Evolutionary conservation across 2,113 vertebrate species (phyloP).

Genomic region (Greenwoodochromis staneri): DNA sequence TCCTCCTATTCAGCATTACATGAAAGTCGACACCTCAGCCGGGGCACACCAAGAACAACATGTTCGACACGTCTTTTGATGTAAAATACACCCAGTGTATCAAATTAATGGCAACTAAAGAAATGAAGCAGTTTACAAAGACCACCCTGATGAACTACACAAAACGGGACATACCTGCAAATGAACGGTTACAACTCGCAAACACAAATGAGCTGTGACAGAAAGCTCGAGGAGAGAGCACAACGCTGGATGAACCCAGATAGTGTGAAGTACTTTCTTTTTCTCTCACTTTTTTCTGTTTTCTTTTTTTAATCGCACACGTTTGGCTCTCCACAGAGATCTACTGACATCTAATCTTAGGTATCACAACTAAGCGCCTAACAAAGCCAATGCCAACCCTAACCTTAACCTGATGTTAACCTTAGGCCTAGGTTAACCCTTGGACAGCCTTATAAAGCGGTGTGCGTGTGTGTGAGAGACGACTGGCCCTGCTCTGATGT

Average conservation of each 20-base stretch:
- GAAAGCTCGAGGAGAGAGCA: not conserved
- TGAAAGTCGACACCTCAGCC: not conserved
- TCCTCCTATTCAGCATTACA: not conserved
- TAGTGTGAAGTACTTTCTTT: not conserved
- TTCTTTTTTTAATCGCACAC: not conserved
- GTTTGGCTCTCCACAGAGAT: not conserved
- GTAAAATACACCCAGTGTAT: not conserved
- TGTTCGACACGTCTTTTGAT: not conserved
- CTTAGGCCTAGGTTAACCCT: not conserved
- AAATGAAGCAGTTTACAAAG: not conserved
- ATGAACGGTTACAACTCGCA: not conserved
- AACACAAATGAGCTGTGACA: not conserved
- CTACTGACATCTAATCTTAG: not conserved
- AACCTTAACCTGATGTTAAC: not conserved
- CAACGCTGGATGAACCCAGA: not conserved
- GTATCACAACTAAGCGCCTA: not conserved
- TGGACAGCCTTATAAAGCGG: not conserved
- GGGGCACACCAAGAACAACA: not conserved
- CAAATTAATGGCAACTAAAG: not conserved
- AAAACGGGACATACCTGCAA: not conserved
- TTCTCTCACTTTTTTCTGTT: not conserved
- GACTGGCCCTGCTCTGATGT: not conserved
- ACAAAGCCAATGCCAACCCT: not conserved
- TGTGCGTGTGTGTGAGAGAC: not conserved
- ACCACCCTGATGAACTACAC: not conserved